Evolutionary conservation across 2,113 vertebrate genomes (phyloP).

Genomic region (Girardinichthys multiradiatus): DNA sequence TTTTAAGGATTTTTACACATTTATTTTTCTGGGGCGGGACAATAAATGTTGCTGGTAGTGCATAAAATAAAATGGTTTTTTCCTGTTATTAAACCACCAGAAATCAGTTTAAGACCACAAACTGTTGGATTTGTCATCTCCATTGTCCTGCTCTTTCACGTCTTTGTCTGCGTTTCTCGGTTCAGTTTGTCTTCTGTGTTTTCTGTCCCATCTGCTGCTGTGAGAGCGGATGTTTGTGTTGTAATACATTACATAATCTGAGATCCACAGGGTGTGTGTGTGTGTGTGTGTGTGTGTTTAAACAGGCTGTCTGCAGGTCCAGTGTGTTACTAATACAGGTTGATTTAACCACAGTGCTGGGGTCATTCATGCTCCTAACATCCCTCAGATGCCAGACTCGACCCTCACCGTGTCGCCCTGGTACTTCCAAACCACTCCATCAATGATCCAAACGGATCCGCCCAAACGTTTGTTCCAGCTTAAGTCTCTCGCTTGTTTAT

Average conservation of each 20-base stretch:
- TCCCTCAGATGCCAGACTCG: constrained; percentile 26
- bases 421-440: constrained; percentile 51
- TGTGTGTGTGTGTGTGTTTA: not conserved
- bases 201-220: constrained; percentile 15
- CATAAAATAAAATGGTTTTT: constrained; percentile 10
- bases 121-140: constrained; percentile 32
- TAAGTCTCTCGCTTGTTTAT: not conserved
- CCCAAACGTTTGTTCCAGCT: not conserved
- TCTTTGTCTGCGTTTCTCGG: constrained; percentile 23
- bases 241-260: too few species aligned
- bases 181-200: constrained; percentile 18
- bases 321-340: constrained; percentile 65
- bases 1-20: not conserved
- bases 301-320: constrained; percentile 32
- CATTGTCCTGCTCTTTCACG: constrained; percentile 27
- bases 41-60: constrained; percentile 56
- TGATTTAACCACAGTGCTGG: constrained; percentile 57
- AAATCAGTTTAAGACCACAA: constrained; percentile 18
- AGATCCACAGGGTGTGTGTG: constrained; percentile 8
- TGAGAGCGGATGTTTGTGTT: constrained; percentile 11
- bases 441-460: not conserved
- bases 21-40: not conserved
- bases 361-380: constrained; percentile 45
- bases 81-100: constrained; percentile 20
- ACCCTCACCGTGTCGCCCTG: constrained; percentile 49